Evolutionary conservation across 2,797 vertebrate species (phyloP).

Genomic region (Orientallactaga sibirica): DNA sequence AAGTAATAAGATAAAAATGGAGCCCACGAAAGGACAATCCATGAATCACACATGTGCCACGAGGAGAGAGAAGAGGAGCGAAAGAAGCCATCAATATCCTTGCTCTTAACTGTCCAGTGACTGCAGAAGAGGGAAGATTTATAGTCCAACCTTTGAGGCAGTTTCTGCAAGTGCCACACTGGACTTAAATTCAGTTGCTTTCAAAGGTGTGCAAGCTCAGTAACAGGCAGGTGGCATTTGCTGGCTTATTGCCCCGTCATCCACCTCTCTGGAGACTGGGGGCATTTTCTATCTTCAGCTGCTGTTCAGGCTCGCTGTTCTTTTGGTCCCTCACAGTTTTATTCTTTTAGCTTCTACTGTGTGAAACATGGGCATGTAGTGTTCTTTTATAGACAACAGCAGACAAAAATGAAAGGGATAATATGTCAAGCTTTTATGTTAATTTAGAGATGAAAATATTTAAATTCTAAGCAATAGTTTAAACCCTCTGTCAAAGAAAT

Average conservation of each 20-base stretch:
- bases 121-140: conserved; percentile 77
- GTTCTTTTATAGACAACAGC: conserved; percentile 10
- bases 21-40: conserved; percentile 63
- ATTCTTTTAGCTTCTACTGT: conserved; percentile 33
- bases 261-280: conserved; percentile 1
- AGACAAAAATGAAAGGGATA: conserved; percentile 45
- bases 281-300: not conserved
- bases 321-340: not conserved
- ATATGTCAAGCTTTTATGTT: conserved; percentile 18
- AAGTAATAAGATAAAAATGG: conserved; percentile 75
- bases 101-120: conserved; percentile 67
- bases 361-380: not conserved
- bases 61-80: conserved; percentile 82
- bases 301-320: not conserved
- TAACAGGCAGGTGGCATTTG: conserved; percentile 55
- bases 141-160: conserved; percentile 69
- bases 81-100: conserved; percentile 77
- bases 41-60: conserved; percentile 76
- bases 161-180: conserved; percentile 73
- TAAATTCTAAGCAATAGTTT: conserved; percentile 35
- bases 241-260: not conserved
- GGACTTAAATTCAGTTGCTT: conserved; percentile 65
- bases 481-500: conserved; percentile 28
- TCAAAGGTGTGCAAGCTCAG: conserved; percentile 43
- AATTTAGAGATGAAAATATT: not conserved